Base-by-base conservation (phyloP, 2,113 vertebrate species). In the Miniopterus natalensis region DNA sequence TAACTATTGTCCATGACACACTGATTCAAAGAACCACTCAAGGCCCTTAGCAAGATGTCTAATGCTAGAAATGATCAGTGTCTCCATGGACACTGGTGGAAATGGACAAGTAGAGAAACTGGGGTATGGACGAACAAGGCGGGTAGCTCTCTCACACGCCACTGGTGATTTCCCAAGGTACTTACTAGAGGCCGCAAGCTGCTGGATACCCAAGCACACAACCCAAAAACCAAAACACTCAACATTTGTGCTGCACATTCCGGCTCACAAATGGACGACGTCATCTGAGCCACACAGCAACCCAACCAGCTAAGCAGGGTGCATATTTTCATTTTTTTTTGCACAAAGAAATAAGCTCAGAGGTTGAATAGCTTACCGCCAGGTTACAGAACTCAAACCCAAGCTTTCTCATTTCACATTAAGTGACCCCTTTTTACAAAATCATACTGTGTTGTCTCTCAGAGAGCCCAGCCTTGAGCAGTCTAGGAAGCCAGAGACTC, bases 1-100 rank as follows among this genome's bases (percentile, higher is more conserved):
- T 96, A 97, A 97, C 92, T 96, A 91, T 97, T 92, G 94, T 96
- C 95, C 97, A 92, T 93, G 94, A 97, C 98, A 98, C 97, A 97
- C 96, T 96, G 96, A 98, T 98, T 98, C 88, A 53, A 97, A 97
- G 96, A 98, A 96, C 95, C 92, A 96, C 92, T 98, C 88, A 87
- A 96, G 96, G 96, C 94, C 63, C 86, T 90, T 97, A 87, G 63
- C 94, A 94, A 94, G 31, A 96, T 81, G 53, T 84, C 71, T 84
- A 93, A 90, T 53, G 31, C 95, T 94, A 81, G 94, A 61, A 63
- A 86, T 36, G 21, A 80, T 66, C 59, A 61, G 88, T 70, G 70
- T 40, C 49, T 92, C 74, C 7, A 49, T n/a, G 47, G 77, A 86
- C 51, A 85, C 70, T 78, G 55, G 61, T 84, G n/a, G 47, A 92